Evolutionary conservation across 2,888 invertebrate species (phyloP), one percentile per base, ranked within the genome.

Genomic region (Epinotia bilunana): DNA sequence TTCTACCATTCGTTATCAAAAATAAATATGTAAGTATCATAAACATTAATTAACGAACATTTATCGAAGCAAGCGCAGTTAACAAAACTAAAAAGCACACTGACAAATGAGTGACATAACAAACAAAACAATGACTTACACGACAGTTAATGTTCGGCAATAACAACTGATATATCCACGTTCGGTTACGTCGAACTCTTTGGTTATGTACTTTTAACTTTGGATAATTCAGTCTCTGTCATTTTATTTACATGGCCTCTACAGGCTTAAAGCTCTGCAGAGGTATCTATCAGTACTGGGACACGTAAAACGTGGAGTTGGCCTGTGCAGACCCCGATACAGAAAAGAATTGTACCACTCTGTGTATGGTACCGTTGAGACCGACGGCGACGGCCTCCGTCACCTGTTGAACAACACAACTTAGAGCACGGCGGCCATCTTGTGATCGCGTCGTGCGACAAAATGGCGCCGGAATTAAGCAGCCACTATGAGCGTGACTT

Each of bases 321-420:
- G 95, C 95, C 90, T 95, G 94, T 87, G 95, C 90, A 85, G 95
- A 94, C 92, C 95, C 95, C 89, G 93, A 92, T 88, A 95, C 93
- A 87, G 95, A 95, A 95, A 95, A 95, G 94, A 95, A 95, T 85
- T 95, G 95, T 88, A 95, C 95, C 94, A 95, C 93, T 92, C 95
- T 94, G 93, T 95, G 94, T 88, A 95, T 94, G 91, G 95, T 95
- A 91, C 95, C 94, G 95, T 95, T 94, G 91, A 93, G 94, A 91
- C 95, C 94, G 90, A 95, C 94, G 89, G 94, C 94, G 90, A 95
- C 94, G 89, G 94, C 92, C 93, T 95, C 94, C 92, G 94, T 92
- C 94, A 95, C 95, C 95, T 95, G 95, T 92, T 93, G 94, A 94
- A 94, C 93, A 94, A 94, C 82, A 94, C 88, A 92, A 89, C 91